These are phyloP conservation scores for Protobothrops flavoviridis DNA, from an alignment of 2,113 vertebrate genomes.

Conservation along the genomic window DNA sequence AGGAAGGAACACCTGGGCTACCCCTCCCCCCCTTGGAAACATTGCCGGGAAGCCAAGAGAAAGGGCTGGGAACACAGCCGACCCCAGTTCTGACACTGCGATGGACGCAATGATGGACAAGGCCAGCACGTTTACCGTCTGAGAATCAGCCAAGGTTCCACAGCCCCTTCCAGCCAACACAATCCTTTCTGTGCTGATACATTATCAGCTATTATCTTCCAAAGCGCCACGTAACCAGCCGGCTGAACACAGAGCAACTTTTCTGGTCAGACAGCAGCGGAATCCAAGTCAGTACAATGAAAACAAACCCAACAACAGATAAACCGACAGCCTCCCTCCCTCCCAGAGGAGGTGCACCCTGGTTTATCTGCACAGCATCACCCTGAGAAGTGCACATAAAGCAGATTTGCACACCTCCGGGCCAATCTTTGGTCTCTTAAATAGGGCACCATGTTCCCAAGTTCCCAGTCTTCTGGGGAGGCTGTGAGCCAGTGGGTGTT, in stretches of 20 bases:
- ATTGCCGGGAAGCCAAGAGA: too few species aligned
- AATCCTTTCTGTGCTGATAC: not conserved
- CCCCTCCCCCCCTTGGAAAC: too few species aligned
- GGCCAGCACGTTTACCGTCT: not conserved
- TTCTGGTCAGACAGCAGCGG: not conserved
- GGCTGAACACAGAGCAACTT: not conserved
- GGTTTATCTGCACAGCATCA: not conserved
- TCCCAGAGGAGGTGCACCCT: not conserved
- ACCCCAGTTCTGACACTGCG: too few species aligned
- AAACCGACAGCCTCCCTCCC: not conserved
- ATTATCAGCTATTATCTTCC: not conserved
- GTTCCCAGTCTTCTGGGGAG: not conserved
- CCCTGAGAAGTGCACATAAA: not conserved
- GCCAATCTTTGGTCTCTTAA: not conserved
- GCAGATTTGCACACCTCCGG: not conserved
- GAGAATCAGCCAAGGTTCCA: not conserved
- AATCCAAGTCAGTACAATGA: not conserved
- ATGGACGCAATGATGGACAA: too few species aligned
- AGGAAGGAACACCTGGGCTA: too few species aligned
- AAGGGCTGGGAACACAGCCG: too few species aligned
- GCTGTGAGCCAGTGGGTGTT: not conserved
- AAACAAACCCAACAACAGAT: not conserved
- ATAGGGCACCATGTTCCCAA: not conserved
- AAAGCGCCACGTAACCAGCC: not conserved
- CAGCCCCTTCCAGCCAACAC: not conserved